Conservation (phyloP, 2,888 invertebrate species). For the Drosophila recens region DNA sequence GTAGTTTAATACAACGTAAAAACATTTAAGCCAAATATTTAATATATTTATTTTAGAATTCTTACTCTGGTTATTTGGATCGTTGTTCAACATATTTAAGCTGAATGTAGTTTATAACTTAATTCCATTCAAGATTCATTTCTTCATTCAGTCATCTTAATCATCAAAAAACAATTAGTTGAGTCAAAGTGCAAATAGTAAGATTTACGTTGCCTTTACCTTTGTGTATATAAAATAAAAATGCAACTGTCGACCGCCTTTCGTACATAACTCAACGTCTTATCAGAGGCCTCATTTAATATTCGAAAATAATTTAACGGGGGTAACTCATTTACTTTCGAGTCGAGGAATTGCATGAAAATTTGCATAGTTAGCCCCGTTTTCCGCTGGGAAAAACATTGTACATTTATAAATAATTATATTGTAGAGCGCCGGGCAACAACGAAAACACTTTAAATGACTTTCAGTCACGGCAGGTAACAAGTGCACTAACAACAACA, state of each 20-base stretch:
- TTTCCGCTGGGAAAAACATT: conserved; percentile 12
- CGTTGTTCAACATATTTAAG: too few relatives aligned
- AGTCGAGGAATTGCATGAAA: conserved; percentile 16
- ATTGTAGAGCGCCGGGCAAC: conserved; percentile 43
- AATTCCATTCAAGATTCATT: too few relatives aligned
- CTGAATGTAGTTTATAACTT: too few relatives aligned
- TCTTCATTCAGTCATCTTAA: too few relatives aligned
- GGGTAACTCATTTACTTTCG: background rate
- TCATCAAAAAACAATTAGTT: too few relatives aligned
- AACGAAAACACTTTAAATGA: conserved; percentile 68
- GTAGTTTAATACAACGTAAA: too few relatives aligned
- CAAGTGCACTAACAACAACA: conserved; percentile 47
- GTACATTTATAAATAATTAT: conserved; percentile 55
- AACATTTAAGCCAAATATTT: too few relatives aligned
- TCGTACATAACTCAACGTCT: conserved; percentile 5
- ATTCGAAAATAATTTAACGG: conserved; percentile 28
- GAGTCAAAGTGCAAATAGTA: background rate
- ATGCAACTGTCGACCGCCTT: background rate
- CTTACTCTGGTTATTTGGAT: too few relatives aligned
- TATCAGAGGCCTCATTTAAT: conserved; percentile 35
- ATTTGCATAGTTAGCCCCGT: conserved; percentile 50
- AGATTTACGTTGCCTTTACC: background rate
- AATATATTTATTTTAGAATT: too few relatives aligned
- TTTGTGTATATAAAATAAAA: background rate
- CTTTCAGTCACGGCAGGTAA: conserved; percentile 71